Conservation (phyloP, 2,113 vertebrate species). For the Balaeniceps rex region DNA sequence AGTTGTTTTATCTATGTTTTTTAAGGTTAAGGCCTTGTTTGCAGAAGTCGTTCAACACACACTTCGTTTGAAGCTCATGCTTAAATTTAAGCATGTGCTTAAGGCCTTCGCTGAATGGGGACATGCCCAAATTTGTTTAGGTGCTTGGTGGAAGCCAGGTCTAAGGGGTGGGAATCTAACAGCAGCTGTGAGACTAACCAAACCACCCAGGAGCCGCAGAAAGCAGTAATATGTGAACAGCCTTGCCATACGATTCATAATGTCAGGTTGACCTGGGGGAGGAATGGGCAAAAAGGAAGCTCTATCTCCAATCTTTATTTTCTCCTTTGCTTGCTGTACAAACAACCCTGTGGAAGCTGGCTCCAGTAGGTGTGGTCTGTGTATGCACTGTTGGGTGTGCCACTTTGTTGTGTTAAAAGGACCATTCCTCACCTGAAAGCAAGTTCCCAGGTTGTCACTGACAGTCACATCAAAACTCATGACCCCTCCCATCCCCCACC, state of each 20-base stretch:
- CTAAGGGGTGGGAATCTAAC: background rate
- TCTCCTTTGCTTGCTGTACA: slow-evolving; percentile 8
- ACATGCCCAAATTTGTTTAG: background rate
- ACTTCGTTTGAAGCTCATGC: background rate
- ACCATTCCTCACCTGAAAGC: slow-evolving; percentile 57
- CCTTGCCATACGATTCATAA: background rate
- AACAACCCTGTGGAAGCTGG: slow-evolving; percentile 30
- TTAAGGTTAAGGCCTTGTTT: background rate
- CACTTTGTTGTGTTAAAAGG: slow-evolving; percentile 48
- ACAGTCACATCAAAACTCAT: slow-evolving; percentile 39
- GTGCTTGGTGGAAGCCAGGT: background rate
- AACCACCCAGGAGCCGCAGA: background rate
- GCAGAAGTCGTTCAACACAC: background rate
- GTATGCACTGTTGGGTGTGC: slow-evolving; percentile 31
- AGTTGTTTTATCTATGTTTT: background rate
- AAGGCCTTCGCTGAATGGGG: background rate
- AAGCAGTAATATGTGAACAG: background rate
- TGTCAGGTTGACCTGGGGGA: background rate
- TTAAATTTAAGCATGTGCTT: background rate
- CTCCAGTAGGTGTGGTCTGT: slow-evolving; percentile 39
- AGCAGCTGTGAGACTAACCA: background rate
- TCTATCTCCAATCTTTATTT: background rate
- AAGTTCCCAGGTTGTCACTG: slow-evolving; percentile 38
- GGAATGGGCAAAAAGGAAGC: background rate
- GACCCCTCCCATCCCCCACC: slow-evolving; percentile 36